These are phyloP conservation scores for Holothuria leucospilota DNA, from an alignment of 53 echinoderm and acorn worm genomes.

Conservation along the genomic window DNA sequence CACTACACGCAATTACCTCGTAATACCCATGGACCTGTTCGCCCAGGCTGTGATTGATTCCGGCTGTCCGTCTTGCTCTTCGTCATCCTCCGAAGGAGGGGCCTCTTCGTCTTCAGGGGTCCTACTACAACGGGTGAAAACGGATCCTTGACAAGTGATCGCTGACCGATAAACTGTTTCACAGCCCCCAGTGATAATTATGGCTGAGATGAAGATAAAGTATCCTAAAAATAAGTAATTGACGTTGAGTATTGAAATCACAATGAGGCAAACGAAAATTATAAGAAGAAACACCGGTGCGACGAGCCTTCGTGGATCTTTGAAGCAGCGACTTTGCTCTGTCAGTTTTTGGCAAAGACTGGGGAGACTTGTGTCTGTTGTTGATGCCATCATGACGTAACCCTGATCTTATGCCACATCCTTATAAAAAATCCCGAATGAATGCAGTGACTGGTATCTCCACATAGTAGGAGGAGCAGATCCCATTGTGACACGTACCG, in stretches of 20 bases:
- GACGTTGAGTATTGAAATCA: not conserved
- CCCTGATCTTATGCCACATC: too few relatives aligned
- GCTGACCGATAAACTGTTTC: not conserved
- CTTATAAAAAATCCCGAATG: too few relatives aligned
- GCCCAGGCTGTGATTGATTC: constrained; percentile 19
- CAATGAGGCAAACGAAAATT: not conserved
- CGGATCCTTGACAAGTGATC: not conserved
- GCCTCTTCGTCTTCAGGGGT: too few relatives aligned
- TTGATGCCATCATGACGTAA: too few relatives aligned
- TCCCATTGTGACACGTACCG: too few relatives aligned
- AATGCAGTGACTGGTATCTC: too few relatives aligned
- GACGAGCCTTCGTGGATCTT: not conserved
- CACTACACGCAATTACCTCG: not conserved
- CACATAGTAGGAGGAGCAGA: too few relatives aligned
- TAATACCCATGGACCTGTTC: not conserved
- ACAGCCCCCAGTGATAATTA: not conserved
- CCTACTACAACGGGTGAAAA: not conserved
- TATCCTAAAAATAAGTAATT: constrained; percentile 12
- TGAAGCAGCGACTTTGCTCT: not conserved
- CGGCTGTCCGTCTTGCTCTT: not conserved
- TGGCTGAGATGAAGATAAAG: not conserved
- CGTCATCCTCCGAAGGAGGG: not conserved
- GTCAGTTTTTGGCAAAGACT: not conserved
- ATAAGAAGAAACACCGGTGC: not conserved
- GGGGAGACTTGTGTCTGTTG: too few relatives aligned